Evolutionary conservation across 2,113 vertebrate species (phyloP), one percentile per base, ranked within the genome.

Genomic region (Paradoxurus hermaphroditus): DNA sequence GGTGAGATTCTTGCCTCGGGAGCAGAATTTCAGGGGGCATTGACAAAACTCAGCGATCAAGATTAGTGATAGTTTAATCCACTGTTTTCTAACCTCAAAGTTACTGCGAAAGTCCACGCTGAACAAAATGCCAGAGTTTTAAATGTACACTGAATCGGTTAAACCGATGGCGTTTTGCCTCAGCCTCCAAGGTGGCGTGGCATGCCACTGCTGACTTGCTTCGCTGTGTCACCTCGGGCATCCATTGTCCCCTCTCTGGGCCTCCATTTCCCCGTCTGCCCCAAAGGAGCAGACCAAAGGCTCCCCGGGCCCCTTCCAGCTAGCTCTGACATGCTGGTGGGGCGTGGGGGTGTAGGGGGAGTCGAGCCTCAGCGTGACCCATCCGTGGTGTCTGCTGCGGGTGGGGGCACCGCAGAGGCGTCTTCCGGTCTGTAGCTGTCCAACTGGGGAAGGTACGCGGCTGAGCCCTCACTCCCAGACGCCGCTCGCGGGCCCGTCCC

Each of bases 381-480:
- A 6, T 5, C 10, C 1, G 19, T 0, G 3, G 72, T 12, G 31
- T 62, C 75, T 4, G 39, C 39, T 1, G 21, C 2, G 51, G 4
- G 25, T 0, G 0, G 3, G 5, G 29, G 53, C 27, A 59, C 39
- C 1, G 10, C 10, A 8, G 31, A 41, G 36, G 21, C 0, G 0
- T 44, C 39, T 3, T 19, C 3, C 21, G 16, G 21, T 13, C 70
- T 4, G 23, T n/a, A 13, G 36, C 13, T 7, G 1, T 4, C 56
- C 25, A 2, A 1, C 1, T 23, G 41, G 31, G 67, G 23, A 18
- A 23, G 36, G 53, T 7, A 1, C 15, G 31, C 0, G 6, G 5
- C 18, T 0, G 25, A 53, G 39, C 68, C 1, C 67, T 39, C 56
- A 0, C 39, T 19, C 3, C 51, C 72, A 5, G 19, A 9, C 7